Base-by-base conservation (phyloP, 2,888 invertebrate genomes). In the Busseola fusca region DNA sequence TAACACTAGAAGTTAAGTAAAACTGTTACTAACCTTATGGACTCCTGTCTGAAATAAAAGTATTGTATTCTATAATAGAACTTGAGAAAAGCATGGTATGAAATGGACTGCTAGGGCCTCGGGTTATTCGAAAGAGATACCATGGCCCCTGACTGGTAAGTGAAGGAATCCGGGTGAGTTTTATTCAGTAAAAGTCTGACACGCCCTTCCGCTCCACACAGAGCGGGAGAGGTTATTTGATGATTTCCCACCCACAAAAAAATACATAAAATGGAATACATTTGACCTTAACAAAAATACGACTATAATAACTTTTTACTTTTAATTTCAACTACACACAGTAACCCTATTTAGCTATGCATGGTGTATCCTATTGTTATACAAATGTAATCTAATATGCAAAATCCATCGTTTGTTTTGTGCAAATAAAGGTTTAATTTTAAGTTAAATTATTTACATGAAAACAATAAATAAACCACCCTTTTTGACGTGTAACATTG, bases 261-360 rank as follows among this genome's bases (percentile, higher is more conserved):
- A n/a, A n/a, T n/a, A n/a, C 4, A 34, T 42, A 14, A 42, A 48
- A 21, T 18, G 25, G 6, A 6, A 16, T 16, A 34, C 5, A 7
- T 66, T 42, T 30, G 18, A 42, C 1, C 5, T 25, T 21, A 5
- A 18, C 12, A 42, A 30, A 45, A 34, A 25, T 34, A 25, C 25
- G 14, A 25, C 6, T 14, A 5, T 9, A 18, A 30, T 16, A 30
- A 42, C 4, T 27, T 73, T 58, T 40, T 5, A 9, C 37, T 37
- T 48, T 18, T 4, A 21, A 58, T 37, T 59, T 58, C 10, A 30
- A 40, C 40, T 25, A 40, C 48, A 25, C 50, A 50, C 18, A 3
- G n/a, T 50, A 1, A 63, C 48, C 74, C 25, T 21, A 16, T n/a
- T 74, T 40, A 25, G 48, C 7, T 50, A 74, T 63, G 70, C 40